These are phyloP conservation scores for Emydura subglobosa DNA, from an alignment of 2,113 vertebrate species.

Conservation along the genomic window DNA sequence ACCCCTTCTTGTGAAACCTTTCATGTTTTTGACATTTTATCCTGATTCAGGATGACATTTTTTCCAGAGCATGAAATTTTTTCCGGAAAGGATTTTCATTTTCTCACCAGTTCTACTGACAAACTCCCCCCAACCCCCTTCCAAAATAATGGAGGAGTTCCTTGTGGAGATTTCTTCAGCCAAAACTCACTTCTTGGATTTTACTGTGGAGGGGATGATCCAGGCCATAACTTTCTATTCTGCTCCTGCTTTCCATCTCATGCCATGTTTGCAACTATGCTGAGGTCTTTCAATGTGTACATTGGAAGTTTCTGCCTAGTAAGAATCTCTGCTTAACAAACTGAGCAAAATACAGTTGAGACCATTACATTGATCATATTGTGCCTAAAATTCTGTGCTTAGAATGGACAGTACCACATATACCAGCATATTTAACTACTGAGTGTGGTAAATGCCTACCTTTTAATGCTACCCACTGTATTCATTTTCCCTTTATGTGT, in stretches of 20 bases:
- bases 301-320: background rate
- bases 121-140: rapidly evolving
- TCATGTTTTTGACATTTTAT: background rate
- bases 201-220: background rate
- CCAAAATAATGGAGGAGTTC: background rate
- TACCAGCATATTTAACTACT: background rate
- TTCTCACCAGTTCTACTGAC: background rate
- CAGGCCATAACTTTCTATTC: background rate
- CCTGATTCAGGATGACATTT: background rate
- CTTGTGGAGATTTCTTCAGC: background rate
- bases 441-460: background rate
- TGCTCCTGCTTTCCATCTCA: background rate
- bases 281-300: background rate
- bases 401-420: background rate
- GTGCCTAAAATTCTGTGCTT: background rate
- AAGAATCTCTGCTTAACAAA: background rate
- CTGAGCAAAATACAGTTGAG: background rate
- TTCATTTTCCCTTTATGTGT: background rate
- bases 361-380: background rate
- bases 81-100: background rate
- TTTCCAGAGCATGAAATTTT: background rate
- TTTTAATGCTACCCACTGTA: background rate
- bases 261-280: background rate
- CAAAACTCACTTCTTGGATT: background rate
- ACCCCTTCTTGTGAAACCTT: background rate